Evolutionary conservation across 1,140 invertebrate species (phyloP).

Genomic region (Diplogasteroides magnus): DNA sequence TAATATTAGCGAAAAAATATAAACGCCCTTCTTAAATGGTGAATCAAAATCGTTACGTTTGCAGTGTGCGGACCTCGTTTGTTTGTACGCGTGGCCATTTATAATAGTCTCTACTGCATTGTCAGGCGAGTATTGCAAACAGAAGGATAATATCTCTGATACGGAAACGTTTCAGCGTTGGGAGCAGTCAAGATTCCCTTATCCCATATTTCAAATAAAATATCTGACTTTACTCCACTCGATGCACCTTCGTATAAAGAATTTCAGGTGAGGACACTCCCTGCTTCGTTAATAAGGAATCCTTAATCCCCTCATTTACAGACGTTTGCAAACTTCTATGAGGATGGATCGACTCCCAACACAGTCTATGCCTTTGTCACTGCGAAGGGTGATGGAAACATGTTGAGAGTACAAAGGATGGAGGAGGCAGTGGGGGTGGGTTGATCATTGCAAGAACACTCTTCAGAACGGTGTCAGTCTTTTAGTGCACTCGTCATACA

Average conservation of each 20-base stretch:
- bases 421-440: conserved; percentile 45
- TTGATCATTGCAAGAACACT: neutral
- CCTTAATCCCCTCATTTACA: no score
- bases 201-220: conserved; percentile 46
- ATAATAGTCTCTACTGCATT: no score
- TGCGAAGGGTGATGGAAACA: conserved; percentile 45
- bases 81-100: no score
- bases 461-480: conserved; percentile 1
- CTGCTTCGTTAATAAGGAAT: no score
- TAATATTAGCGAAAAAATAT: neutral
- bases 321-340: conserved; percentile 49
- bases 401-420: conserved; percentile 46
- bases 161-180: neutral
- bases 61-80: no score
- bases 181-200: conserved; percentile 31
- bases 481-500: no score
- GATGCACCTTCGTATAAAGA: conserved; percentile 44
- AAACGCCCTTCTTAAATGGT: neutral
- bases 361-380: conserved; percentile 47
- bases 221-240: conserved; percentile 50
- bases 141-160: no score
- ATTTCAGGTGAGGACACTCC: conserved; percentile 29
- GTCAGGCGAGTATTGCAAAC: no score
- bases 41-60: no score
- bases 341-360: conserved; percentile 48